Evolutionary conservation across 2,113 vertebrate species (phyloP), one percentile per base, ranked within the genome.

Genomic region (Tyrannus savana): DNA sequence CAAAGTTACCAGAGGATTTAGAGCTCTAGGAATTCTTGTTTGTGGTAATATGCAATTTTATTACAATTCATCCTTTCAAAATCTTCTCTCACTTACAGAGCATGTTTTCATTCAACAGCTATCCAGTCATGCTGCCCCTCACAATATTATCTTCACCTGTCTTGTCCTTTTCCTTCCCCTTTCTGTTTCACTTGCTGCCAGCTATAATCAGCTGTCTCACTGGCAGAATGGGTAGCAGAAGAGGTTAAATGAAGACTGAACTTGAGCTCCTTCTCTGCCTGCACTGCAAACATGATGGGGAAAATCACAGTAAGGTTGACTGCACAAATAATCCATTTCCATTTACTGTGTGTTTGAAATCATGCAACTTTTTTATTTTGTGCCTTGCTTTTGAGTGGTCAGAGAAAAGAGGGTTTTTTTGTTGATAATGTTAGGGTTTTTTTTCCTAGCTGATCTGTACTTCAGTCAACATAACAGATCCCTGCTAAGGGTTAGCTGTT

Each of bases 341-440:
- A 17, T 66, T 69, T 52, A 53, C 23, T 49, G 6, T 1, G 0
- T 19, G 55, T 41, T 81, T 69, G 28, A 71, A 64, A 74, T 67
- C 7, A 50, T 14, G 17, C 16, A 47, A 24, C 3, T 42, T 47
- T 63, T n/a, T 15, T 75, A 42, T 59, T 86, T 95, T 68, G 16
- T 60, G 24, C 21, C 9, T 84, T 76, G 7, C 24, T 74, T 89
- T 90, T 88, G 5, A 74, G 27, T 30, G 7, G 16, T 74, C 30
- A 77, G n/a, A 86, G 27, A 74, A 21, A 7, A 27, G 18, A 6
- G 3, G 3, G 0, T 0, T 7, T 35, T 33, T 33, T 41, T n/a
- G 3, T 10, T 19, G 21, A 12, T 30, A 12, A 1, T 5, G 21
- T 15, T 44, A 25, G 25, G 14, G 8, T 15, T 27, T 42, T 27